These are phyloP conservation scores for Indicator maculatus DNA, from an alignment of 2,113 vertebrate species.

Conservation along the genomic window DNA sequence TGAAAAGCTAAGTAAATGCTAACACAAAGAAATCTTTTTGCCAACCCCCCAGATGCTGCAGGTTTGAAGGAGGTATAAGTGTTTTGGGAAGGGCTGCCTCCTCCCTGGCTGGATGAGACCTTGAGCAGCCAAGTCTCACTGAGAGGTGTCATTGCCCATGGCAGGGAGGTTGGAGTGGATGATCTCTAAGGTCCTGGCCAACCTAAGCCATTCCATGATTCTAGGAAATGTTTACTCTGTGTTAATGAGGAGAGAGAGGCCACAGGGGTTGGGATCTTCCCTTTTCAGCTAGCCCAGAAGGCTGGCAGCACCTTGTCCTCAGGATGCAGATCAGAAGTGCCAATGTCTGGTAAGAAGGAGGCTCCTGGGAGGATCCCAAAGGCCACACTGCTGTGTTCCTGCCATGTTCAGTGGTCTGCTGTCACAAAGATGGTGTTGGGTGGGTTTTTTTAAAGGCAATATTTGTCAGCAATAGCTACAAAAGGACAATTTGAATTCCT, in stretches of 20 bases:
- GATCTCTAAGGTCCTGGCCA: too few species aligned
- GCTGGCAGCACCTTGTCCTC: background rate
- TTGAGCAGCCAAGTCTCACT: too few species aligned
- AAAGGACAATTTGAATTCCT: background rate
- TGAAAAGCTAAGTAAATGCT: background rate
- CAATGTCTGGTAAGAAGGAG: background rate
- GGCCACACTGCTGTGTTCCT: background rate
- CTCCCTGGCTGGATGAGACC: too few species aligned
- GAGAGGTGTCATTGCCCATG: too few species aligned
- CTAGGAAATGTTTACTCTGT: background rate
- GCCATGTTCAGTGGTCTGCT: background rate
- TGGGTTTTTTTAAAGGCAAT: constrained; percentile 31
- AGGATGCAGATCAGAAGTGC: background rate
- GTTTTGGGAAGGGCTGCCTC: too few species aligned
- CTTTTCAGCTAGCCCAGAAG: background rate
- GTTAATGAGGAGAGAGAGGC: background rate
- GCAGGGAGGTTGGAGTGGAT: too few species aligned
- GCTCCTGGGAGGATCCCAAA: background rate
- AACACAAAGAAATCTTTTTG: too few species aligned
- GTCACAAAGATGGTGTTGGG: background rate
- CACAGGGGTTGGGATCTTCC: background rate
- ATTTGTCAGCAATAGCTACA: constrained; percentile 49
- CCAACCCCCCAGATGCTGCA: too few species aligned
- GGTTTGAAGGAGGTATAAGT: too few species aligned
- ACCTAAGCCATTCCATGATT: too few species aligned